Base-by-base conservation (phyloP, 1,140 invertebrate genomes). In the Zaprionus taronus region DNA sequence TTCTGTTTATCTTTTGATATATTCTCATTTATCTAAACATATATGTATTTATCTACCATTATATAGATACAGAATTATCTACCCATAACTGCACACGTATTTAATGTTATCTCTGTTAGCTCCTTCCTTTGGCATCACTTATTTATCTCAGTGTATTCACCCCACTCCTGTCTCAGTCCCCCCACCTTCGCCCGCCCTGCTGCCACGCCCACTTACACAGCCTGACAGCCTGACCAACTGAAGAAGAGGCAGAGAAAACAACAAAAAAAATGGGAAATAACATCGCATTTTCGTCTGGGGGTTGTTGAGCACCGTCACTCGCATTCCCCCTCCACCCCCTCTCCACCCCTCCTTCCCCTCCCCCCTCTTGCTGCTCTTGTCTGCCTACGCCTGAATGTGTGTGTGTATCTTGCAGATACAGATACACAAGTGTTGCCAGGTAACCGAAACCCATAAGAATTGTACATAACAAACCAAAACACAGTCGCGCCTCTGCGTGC, bases 381-480 rank as follows among this genome's bases (percentile, higher is more conserved):
- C 28, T 31, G 28, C 28, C 28, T 31, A 31, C 28, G 20, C 28
- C 1, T 31, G 22, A 47, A 41, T 72, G 22, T 66, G 55, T 66
- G 55, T 55, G 55, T 66, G 70, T 77, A 74, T 74, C 72, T 78
- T 74, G 58, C 65, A 74, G 81, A 89, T 80, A 89, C 74, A 80
- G 62, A 72, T 61, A 72, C 69, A 87, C 80, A 83, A 72, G 58
- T 72, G 85, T 89, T 89, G 86, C 85, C 82, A 61, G 82, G 85
- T 72, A 79, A 89, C 85, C 76, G 47, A 80, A 86, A 67, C 76
- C 77, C 77, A 71, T 61, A 73, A 85, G 82, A 90, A 81, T 85
- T 89, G 85, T 89, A 89, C 85, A 89, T 89, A 89, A 89, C 85
- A 89, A 89, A 89, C 84, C 81, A 80, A 90, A 89, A 77, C 77